Percentiles rank a stretch among this genome's conserved stretches.
Evolutionary conservation across 2,797 vertebrate species (phyloP).

Genomic region (Petrocephalus schoutedeni): DNA sequence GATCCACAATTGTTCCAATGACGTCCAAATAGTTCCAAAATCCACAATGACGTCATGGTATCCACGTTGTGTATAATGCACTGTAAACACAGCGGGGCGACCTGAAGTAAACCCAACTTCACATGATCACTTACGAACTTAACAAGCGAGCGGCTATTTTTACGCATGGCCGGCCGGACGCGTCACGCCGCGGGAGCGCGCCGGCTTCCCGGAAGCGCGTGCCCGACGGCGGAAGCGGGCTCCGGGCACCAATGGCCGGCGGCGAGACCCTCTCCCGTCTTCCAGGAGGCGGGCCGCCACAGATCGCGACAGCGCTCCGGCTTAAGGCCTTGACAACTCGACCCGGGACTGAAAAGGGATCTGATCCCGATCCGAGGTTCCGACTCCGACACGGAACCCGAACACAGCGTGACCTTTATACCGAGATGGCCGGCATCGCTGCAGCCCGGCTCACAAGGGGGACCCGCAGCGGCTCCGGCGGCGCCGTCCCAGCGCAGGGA

Average conservation of each 20-base stretch:
- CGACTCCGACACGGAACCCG: not conserved
- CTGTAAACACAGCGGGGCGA: not conserved
- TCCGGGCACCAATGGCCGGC: not conserved
- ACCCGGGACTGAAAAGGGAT: not conserved
- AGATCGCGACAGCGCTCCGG: not conserved
- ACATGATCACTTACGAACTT: not conserved
- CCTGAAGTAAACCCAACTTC: not conserved
- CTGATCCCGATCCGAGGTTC: not conserved
- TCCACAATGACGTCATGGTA: not conserved
- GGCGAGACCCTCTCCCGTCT: not conserved
- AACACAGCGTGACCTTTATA: not conserved
- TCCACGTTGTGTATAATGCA: not conserved
- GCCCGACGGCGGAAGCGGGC: not conserved
- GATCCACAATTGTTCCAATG: not conserved
- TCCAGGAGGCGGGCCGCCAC: not conserved
- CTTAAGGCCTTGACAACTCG: slow-evolving; percentile 13
- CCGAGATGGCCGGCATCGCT: too few relatives aligned
- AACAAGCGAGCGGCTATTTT: not conserved
- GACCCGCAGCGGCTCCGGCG: too few relatives aligned
- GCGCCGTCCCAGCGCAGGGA: too few relatives aligned
- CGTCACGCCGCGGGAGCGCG: not conserved
- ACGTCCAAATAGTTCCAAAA: not conserved
- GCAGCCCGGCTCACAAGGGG: too few relatives aligned
- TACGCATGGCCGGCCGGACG: not conserved
- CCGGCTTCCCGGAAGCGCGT: not conserved